These are phyloP conservation scores for Callithrix jacchus DNA, from an alignment of 2,113 vertebrate genomes.

Conservation along the genomic window DNA sequence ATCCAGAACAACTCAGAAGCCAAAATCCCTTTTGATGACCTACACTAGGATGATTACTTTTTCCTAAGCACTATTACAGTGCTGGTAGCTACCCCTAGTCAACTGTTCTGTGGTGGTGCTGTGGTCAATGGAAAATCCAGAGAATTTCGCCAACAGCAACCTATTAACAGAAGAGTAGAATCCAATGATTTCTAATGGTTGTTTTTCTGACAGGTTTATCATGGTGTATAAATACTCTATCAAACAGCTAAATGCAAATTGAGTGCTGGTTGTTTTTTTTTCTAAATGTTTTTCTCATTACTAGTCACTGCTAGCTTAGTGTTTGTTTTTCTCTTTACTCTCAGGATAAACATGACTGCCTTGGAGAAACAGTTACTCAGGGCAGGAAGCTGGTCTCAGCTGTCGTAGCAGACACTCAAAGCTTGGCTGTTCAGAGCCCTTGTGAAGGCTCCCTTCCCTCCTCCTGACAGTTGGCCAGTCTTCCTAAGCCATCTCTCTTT, in stretches of 20 bases:
- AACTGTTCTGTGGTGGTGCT: neutral
- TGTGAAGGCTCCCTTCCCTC: neutral
- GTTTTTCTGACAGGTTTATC: neutral
- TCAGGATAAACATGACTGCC: neutral
- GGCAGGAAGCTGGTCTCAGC: neutral
- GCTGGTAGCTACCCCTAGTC: neutral
- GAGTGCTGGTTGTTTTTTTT: neutral
- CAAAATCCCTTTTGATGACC: neutral
- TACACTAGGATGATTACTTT: neutral
- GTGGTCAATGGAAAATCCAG: neutral
- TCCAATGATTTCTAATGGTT: neutral
- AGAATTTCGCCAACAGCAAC: neutral
- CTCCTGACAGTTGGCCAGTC: too few relatives aligned
- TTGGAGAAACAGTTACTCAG: neutral
- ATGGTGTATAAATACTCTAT: neutral
- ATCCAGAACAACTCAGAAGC: neutral
- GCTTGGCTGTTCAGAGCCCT: neutral
- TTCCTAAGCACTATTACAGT: neutral
- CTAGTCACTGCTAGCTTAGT: neutral
- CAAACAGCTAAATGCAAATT: neutral
- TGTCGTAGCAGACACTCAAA: neutral
- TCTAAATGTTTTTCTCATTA: neutral
- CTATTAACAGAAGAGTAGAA: neutral
- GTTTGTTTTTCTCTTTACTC: neutral
- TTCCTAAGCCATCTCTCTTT: neutral